Evolutionary conservation across 1,140 invertebrate species (phyloP).

Genomic region (Mamestra configurata): DNA sequence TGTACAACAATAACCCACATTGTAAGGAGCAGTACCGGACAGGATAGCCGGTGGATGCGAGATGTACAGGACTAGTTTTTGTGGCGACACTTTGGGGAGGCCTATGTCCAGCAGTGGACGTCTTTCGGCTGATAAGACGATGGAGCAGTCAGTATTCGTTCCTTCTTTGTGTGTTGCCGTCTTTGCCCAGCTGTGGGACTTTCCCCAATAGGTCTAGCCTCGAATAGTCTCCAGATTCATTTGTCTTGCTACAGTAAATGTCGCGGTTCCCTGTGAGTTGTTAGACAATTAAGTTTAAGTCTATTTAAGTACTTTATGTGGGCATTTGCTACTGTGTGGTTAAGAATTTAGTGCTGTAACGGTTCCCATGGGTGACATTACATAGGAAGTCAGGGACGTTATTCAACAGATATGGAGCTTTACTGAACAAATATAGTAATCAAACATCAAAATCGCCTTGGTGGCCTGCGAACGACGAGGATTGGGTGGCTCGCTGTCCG

Average conservation of each 20-base stretch:
- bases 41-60: no score
- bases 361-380: not conserved
- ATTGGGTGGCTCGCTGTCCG: no score
- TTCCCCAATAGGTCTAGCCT: not conserved
- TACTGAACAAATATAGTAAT: no score
- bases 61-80: no score
- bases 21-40: no score
- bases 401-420: not conserved
- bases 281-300: not conserved
- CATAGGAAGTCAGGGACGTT: not conserved
- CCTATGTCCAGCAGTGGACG: no score
- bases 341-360: not conserved
- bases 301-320: conserved; percentile 4
- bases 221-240: not conserved
- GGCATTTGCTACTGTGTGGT: not conserved
- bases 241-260: not conserved
- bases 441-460: no score
- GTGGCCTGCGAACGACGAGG: no score
- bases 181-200: not conserved
- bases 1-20: no score
- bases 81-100: no score
- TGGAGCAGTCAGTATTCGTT: no score
- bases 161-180: not conserved
- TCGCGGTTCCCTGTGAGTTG: conserved; percentile 1
- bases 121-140: no score